Evolutionary conservation across 2,888 invertebrate species (phyloP).

Genomic region (Sthenelais limicola): DNA sequence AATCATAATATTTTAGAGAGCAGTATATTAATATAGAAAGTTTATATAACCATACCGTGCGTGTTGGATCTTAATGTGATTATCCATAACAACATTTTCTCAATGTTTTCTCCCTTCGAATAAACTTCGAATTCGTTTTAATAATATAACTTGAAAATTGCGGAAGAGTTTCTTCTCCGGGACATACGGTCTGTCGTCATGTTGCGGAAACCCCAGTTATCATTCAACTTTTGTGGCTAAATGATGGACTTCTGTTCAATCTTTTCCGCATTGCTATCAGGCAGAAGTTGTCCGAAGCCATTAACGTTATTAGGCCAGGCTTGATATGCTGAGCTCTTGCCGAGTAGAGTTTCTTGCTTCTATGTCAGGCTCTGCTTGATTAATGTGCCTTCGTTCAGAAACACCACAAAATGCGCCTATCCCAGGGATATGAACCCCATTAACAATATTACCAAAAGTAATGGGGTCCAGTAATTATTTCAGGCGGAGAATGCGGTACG

Average conservation of each 20-base stretch:
- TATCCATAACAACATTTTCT: no score
- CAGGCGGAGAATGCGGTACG: neutral
- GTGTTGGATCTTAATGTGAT: no score
- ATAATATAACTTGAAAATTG: no score
- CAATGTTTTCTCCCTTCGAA: no score
- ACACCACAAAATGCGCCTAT: constrained; percentile 19
- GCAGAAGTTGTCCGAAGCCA: no score
- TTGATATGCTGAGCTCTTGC: neutral
- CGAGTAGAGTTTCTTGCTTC: constrained; percentile 19
- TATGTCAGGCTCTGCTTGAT: neutral
- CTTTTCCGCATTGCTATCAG: no score
- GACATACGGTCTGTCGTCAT: no score
- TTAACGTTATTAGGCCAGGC: constrained; percentile 20
- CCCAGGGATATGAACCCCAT: constrained; percentile 15
- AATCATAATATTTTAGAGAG: no score
- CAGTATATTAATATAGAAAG: no score
- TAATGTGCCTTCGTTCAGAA: constrained; percentile 10
- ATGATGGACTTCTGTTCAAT: neutral
- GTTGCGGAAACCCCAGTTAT: neutral
- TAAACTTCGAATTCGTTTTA: no score
- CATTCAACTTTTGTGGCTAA: neutral
- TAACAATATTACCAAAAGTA: constrained; percentile 32
- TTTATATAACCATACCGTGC: no score
- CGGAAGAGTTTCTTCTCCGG: no score
- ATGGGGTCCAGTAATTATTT: constrained; percentile 28